Evolutionary conservation across 2,888 invertebrate species (phyloP), one percentile per base, ranked within the genome.

Genomic region (Bimastos eiseni): DNA sequence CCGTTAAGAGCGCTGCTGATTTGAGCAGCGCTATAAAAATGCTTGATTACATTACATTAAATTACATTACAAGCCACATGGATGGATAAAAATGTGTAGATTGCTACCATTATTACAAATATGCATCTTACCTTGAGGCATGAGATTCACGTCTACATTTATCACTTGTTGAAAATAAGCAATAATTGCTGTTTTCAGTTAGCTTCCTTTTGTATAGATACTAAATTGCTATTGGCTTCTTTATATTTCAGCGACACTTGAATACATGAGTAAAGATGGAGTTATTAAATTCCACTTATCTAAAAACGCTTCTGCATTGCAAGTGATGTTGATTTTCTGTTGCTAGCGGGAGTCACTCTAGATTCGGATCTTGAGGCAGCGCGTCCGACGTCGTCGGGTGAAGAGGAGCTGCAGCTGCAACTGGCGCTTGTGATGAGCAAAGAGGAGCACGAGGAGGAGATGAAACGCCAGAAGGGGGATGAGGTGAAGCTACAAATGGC

Each of bases 381-480:
- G 89, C 96, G 99, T 91, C 99, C 99, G 13, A 97, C 98, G 93
- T 99, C 99, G 0, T 97, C 98, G 4, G 93, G 99, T 8, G 99
- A 99, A 95, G 99, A 99, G 95, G 99, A 99, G 95, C 96, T 99
- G 92, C 99, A 99, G 95, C 96, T 99, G 93, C 99, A 99, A 96
- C 96, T 99, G 94, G 99, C 99, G 89, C 96, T 99, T 94, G 99
- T 99, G 91, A 98, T 99, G 98, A 98, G 98, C 89, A 97, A 98
- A 92, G 99, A 99, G 95, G 99, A 99, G 96, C 98, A 98, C 55
- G 99, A 99, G 94, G 97, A 98, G 93, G 98, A 99, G 95, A 98
- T 98, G 95, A 97, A 98, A 93, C 97, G 98, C 94, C 96, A 98
- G 91, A 97, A 98, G 92, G 98, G 98, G 93, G 99, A 99, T 95